phyloP scores from a whole-genome alignment of 2,797 vertebrate species.

The Etheostoma nigrum region DNA sequence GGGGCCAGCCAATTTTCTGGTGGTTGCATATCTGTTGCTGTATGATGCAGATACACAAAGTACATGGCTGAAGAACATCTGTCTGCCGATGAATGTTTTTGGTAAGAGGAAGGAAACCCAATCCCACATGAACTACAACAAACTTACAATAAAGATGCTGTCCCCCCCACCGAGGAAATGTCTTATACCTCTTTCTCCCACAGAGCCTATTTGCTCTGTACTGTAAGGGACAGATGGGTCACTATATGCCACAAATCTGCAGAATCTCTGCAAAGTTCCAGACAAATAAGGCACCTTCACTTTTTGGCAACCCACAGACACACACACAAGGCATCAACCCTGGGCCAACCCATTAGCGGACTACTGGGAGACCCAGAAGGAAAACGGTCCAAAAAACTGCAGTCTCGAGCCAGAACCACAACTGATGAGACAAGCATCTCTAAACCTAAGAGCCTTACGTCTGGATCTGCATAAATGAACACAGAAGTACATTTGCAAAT shows the following conservation, averaged over 20 bases:
- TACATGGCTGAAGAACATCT: conserved; percentile 32
- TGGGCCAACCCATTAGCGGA: conserved; percentile 64
- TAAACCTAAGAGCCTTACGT: conserved; percentile 64
- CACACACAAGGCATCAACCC: conserved; percentile 38
- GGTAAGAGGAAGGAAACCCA: conserved; percentile 39
- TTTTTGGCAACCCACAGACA: conserved; percentile 42
- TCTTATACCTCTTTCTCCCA: conserved; percentile 38
- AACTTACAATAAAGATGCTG: conserved; percentile 42
- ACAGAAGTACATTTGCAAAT: conserved; percentile 40
- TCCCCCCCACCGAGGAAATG: conserved; percentile 33
- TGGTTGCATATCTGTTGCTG: conserved; percentile 56
- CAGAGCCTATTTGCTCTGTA: background rate
- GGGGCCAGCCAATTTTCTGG: conserved; percentile 28
- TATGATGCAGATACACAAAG: conserved; percentile 44
- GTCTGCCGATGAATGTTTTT: conserved; percentile 35
- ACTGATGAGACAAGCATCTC: conserved; percentile 66
- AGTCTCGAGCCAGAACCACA: conserved; percentile 56
- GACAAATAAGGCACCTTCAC: conserved; percentile 47
- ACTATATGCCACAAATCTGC: conserved; percentile 32
- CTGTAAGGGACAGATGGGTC: conserved; percentile 52
- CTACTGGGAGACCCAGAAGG: conserved; percentile 51
- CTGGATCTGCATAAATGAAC: conserved; percentile 72
- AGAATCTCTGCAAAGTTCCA: conserved; percentile 34
- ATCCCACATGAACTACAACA: conserved; percentile 39
- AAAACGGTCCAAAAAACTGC: conserved; percentile 40